Conservation (phyloP, 2,888 invertebrate genomes). For the Euproctis similis region DNA sequence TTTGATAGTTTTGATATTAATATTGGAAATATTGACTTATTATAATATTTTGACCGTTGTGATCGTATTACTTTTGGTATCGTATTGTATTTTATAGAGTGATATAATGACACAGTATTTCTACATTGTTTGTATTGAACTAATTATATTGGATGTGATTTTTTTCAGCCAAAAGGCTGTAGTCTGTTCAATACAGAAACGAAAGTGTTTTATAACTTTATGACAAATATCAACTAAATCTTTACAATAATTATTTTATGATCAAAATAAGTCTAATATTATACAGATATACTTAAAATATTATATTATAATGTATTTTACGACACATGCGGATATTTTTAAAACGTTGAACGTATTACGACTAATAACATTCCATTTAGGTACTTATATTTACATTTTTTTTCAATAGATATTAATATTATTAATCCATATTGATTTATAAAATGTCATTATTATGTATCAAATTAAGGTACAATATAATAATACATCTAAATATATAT, state of each 20-base stretch:
- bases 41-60: too few relatives aligned
- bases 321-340: slow-evolving; percentile 19
- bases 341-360: too few relatives aligned
- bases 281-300: neutral
- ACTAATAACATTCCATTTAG: slow-evolving; percentile 7
- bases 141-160: slow-evolving; percentile 1
- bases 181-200: neutral
- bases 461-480: too few relatives aligned
- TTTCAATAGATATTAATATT: too few relatives aligned
- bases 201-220: neutral
- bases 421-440: slow-evolving; percentile 32
- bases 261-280: slow-evolving; percentile 1
- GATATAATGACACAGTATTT: neutral
- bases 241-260: neutral
- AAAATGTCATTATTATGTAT: slow-evolving; percentile 27
- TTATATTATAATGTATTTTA: neutral
- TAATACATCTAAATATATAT: too few relatives aligned
- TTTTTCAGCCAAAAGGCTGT: neutral
- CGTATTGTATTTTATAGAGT: slow-evolving; percentile 1
- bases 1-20: slow-evolving; percentile 15
- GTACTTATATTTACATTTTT: slow-evolving; percentile 17
- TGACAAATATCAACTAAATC: neutral
- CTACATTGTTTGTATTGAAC: slow-evolving; percentile 6
- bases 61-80: slow-evolving; percentile 4
- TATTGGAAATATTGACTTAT: slow-evolving; percentile 24